Evolutionary conservation across 2,113 vertebrate species (phyloP), one percentile per base, ranked within the genome.

Genomic region (Zapornia atra): DNA sequence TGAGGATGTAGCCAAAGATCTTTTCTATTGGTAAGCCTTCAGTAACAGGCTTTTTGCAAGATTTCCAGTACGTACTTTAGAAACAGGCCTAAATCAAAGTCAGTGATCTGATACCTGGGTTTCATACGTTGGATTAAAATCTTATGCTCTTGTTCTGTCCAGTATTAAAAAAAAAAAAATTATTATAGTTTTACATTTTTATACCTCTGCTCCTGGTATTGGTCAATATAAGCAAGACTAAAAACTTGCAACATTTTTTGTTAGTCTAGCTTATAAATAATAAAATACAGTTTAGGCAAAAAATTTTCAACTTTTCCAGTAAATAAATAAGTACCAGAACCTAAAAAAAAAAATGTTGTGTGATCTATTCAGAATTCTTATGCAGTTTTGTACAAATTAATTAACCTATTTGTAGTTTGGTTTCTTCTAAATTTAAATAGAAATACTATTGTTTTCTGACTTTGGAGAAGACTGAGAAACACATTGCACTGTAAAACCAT

Each of bases 1-100:
- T 40, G 48, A 81, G 24, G 51, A 86, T 1, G 2, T 21, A 86
- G 65, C 57, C 90, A 94, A 94, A 88, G 65, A 72, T 56, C 68
- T 92, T 88, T 92, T 84, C 26, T 53, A 88, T 33, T 79, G 26
- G 69, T 86, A 82, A 71, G 48, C 26, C 26, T 56, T 63, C 36
- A 88, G 71, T 65, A 90, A 81, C 60, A 86, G 36, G 18, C 15
- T 44, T 63, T 86, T 84, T 96, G 57, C 69, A 96, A 93, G 48
- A 84, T 89, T 86, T 94, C 80, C 68, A 90, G 40, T 40, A 89
- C 61, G 65, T 96, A 46, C 66, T 92, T 84, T 84, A 91, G 65
- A 92, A 88, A 78, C 26, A 61, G 80, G 69, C 16, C 28, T 71
- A 81, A 82, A 69, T 89, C 57, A 77, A 94, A 93, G 44, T 3